phyloP scores from a whole-genome alignment of 2,888 invertebrate species.

The Perithous albicinctus region DNA sequence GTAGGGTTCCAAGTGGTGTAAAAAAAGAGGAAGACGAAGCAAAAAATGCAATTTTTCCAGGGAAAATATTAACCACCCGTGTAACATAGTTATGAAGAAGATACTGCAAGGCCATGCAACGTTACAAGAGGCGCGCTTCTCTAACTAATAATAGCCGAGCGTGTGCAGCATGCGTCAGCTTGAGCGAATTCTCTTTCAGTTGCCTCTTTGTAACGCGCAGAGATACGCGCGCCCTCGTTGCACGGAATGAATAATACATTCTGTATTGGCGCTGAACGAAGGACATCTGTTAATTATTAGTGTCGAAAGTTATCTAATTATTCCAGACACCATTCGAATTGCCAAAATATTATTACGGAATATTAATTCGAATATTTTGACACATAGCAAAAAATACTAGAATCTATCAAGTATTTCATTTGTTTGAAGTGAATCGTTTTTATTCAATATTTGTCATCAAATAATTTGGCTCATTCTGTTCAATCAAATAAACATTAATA shows the following conservation, averaged over 20 bases:
- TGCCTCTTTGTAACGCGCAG: neutral
- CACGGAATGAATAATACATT: slow-evolving; percentile 24
- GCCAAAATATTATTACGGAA: too few species aligned
- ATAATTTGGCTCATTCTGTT: too few species aligned
- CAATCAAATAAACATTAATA: too few species aligned
- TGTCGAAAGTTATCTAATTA: neutral
- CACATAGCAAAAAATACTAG: too few species aligned
- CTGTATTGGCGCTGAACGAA: neutral
- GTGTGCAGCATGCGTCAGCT: slow-evolving; percentile 17
- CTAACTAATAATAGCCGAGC: slow-evolving; percentile 13
- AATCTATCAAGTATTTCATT: too few species aligned
- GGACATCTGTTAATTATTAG: neutral
- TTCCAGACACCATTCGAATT: neutral
- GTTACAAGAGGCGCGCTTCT: neutral
- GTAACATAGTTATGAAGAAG: slow-evolving; percentile 4
- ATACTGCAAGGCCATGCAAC: neutral
- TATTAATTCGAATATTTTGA: too few species aligned
- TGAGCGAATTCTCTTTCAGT: neutral
- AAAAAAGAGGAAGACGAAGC: neutral
- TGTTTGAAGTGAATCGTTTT: too few species aligned
- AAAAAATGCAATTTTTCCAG: slow-evolving; percentile 1
- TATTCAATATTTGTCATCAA: too few species aligned
- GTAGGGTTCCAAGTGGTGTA: neutral
- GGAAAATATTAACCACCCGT: neutral
- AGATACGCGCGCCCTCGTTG: neutral